phyloP scores from a whole-genome alignment of 2,888 invertebrate genomes.

The Clepsis dumicolana region DNA sequence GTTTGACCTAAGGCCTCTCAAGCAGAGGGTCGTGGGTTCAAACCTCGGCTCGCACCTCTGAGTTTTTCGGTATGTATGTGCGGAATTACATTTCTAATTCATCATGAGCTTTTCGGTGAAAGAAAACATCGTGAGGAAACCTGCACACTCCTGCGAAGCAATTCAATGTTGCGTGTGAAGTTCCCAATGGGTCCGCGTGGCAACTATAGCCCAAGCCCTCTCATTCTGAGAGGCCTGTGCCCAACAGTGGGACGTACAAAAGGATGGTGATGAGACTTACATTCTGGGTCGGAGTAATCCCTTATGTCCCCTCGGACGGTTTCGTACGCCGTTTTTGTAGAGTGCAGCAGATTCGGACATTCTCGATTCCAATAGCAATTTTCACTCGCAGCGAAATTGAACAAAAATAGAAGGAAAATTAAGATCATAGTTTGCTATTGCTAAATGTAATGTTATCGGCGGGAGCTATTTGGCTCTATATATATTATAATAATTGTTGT shows the following conservation, averaged over 20 bases:
- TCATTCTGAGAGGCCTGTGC: no score
- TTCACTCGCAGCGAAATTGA: conserved; percentile 19
- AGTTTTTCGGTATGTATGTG: neutral
- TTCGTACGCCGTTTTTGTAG: conserved; percentile 49
- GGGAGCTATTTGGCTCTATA: neutral
- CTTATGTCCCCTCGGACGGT: conserved; percentile 47
- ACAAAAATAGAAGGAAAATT: neutral
- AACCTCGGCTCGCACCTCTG: no score
- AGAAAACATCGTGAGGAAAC: no score
- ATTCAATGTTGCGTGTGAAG: neutral
- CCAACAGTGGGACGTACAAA: neutral
- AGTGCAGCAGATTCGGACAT: conserved; percentile 46
- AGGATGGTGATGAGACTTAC: conserved; percentile 44
- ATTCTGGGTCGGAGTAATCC: conserved; percentile 38
- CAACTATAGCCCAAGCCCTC: no score
- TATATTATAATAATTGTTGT: conserved; percentile 10
- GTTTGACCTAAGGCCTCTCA: no score
- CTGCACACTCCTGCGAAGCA: no score
- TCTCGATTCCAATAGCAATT: conserved; percentile 43
- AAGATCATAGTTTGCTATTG: conserved; percentile 20
- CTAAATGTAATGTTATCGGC: neutral
- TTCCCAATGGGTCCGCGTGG: no score
- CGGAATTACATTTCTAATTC: no score
- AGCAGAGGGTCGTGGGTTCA: no score
- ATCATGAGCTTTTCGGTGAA: no score